A percentile compares a stretch with the other conserved stretches of the same genome.
These are phyloP conservation scores for Lampropteryx suffumata DNA, from an alignment of 2,888 invertebrate genomes.

Conservation along the genomic window DNA sequence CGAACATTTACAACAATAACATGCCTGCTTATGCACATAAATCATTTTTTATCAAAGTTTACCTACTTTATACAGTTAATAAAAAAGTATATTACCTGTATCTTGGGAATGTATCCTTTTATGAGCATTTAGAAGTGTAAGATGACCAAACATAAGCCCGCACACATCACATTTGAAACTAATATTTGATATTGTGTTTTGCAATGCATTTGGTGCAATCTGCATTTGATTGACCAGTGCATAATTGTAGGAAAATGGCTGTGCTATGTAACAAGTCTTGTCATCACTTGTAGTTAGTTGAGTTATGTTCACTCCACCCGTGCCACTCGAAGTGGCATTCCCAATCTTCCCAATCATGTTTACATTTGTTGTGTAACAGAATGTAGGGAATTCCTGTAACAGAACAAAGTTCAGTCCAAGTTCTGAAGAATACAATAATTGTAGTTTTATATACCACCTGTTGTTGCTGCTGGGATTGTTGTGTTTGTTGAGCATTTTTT, in stretches of 20 bases:
- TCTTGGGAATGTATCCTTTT: slow-evolving; percentile 90
- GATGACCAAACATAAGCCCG: slow-evolving; percentile 92
- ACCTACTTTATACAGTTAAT: too few species aligned
- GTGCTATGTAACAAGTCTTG: slow-evolving; percentile 89
- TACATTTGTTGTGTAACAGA: slow-evolving; percentile 87
- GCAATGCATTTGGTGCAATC: slow-evolving; percentile 85
- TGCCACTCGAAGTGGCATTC: slow-evolving; percentile 61
- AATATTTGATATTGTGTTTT: slow-evolving; percentile 90
- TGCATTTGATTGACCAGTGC: slow-evolving; percentile 94
- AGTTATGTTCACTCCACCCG: slow-evolving; percentile 86
- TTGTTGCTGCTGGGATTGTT: slow-evolving; percentile 47
- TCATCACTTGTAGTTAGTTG: slow-evolving; percentile 85
- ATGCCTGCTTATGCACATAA: too few species aligned
- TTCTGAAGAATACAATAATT: neutral
- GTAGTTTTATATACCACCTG: slow-evolving; percentile 34
- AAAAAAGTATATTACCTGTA: slow-evolving; percentile 53
- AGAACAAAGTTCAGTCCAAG: slow-evolving; percentile 6
- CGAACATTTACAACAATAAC: too few species aligned
- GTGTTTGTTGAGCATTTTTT: slow-evolving; percentile 80
- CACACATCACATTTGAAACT: slow-evolving; percentile 95
- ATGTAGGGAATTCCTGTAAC: slow-evolving; percentile 85
- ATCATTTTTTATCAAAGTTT: too few species aligned
- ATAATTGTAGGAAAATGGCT: slow-evolving; percentile 91
- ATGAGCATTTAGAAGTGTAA: slow-evolving; percentile 92
- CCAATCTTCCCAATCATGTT: slow-evolving; percentile 87